phyloP scores from a whole-genome alignment of 1,140 invertebrate species.

The Phenacoccus solenopsis region DNA sequence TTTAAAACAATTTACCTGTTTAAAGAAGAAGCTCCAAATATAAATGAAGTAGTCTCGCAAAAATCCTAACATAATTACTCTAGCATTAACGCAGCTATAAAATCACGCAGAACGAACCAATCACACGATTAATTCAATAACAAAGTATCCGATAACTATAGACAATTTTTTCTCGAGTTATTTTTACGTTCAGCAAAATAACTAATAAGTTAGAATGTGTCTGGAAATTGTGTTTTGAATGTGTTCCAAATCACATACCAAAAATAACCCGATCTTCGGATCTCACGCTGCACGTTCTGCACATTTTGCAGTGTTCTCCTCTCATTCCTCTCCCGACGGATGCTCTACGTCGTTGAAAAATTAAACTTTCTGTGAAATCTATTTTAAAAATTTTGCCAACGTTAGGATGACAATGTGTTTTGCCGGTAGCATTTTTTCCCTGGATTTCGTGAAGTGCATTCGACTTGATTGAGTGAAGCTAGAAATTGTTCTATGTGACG shows the following conservation, averaged over 20 bases:
- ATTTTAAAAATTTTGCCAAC: not conserved
- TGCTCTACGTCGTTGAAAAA: not conserved
- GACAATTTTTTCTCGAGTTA: not conserved
- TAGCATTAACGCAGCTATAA: not conserved
- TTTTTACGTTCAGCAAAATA: not conserved
- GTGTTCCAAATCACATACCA: not conserved
- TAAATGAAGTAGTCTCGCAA: not conserved
- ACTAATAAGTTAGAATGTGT: not conserved
- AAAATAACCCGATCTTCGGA: not conserved
- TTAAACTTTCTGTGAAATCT: not conserved
- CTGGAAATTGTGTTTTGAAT: not conserved
- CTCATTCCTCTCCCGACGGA: not conserved
- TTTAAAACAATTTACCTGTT: not conserved
- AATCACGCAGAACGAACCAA: not conserved
- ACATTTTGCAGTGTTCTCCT: not conserved
- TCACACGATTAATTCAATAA: not conserved
- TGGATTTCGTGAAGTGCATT: too few relatives aligned
- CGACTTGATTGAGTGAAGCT: too few relatives aligned
- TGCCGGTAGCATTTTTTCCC: not conserved
- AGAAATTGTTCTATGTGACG: too few relatives aligned
- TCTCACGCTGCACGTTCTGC: not conserved
- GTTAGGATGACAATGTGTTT: too few relatives aligned
- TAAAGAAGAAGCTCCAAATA: not conserved
- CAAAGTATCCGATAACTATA: not conserved
- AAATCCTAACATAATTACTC: slow-evolving; percentile 5